phyloP scores from a whole-genome alignment of 1,140 invertebrate species.

The Drosophila sturtevanti region DNA sequence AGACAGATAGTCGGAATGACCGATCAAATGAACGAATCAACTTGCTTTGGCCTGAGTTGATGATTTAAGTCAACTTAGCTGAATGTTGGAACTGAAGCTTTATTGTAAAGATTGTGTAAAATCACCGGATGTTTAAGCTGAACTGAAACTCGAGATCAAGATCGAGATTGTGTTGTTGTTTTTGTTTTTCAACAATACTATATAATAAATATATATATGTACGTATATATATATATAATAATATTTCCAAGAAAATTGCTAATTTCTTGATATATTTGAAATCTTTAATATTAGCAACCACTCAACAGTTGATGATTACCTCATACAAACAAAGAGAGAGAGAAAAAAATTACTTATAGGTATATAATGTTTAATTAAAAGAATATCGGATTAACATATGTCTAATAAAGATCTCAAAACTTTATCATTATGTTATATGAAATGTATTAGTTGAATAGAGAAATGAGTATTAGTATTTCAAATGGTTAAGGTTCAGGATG shows the following conservation, averaged over 20 bases:
- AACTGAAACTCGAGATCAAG: constrained; percentile 9
- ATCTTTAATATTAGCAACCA: no score
- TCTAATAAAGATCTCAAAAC: not conserved
- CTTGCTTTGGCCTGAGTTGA: constrained; percentile 23
- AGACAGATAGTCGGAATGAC: not conserved
- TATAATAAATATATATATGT: not conserved
- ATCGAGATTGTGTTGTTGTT: no score
- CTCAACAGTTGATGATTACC: not conserved
- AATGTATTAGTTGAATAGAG: not conserved
- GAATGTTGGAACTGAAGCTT: constrained; percentile 30
- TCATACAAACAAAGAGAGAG: not conserved
- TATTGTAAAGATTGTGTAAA: constrained; percentile 72
- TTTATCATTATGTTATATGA: not conserved
- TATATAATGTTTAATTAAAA: no score
- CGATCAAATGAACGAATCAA: not conserved
- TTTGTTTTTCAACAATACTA: no score
- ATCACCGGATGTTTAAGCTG: constrained; percentile 72
- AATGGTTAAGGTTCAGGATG: no score
- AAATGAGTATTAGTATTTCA: not conserved
- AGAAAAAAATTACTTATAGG: no score
- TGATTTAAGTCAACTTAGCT: constrained; percentile 74
- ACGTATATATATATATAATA: not conserved
- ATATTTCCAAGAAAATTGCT: not conserved
- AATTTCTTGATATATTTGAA: not conserved
- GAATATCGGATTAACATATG: not conserved